Percentiles rank a stretch among this genome's conserved stretches.
These are phyloP conservation scores for Tamias sibiricus DNA, from an alignment of 2,113 vertebrate genomes.

Conservation along the genomic window DNA sequence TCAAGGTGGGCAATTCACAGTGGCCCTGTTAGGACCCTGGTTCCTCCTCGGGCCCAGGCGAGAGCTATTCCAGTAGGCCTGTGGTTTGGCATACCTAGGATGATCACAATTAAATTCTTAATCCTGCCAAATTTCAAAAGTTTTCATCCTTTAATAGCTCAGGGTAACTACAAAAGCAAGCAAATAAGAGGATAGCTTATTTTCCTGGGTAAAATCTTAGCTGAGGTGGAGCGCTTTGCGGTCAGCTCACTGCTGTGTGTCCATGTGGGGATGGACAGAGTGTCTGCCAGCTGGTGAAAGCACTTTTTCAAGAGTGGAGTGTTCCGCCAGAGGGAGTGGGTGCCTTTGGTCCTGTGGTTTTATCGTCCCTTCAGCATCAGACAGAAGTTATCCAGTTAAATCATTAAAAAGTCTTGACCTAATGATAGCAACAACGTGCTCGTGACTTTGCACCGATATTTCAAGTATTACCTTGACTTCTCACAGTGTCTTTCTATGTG, in stretches of 20 bases:
- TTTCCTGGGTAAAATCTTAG: not conserved
- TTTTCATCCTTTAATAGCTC: not conserved
- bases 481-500: not conserved
- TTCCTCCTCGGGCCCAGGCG: not conserved
- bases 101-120: not conserved
- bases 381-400: conserved; percentile 17
- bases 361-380: conserved; percentile 16
- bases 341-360: not conserved
- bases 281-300: not conserved
- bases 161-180: not conserved
- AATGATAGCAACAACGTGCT: not conserved
- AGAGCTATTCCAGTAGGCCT: not conserved
- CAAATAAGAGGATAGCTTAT: not conserved
- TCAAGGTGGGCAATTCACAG: not conserved
- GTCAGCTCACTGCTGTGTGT: not conserved
- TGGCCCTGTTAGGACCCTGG: not conserved
- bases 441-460: not conserved
- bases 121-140: not conserved
- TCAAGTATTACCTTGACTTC: not conserved
- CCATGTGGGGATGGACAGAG: not conserved
- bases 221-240: not conserved
- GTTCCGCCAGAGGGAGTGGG: not conserved
- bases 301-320: not conserved
- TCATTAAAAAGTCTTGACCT: not conserved
- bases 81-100: not conserved